These are phyloP conservation scores for Gryllus bimaculatus DNA, from an alignment of 1,140 invertebrate genomes.

Conservation along the genomic window DNA sequence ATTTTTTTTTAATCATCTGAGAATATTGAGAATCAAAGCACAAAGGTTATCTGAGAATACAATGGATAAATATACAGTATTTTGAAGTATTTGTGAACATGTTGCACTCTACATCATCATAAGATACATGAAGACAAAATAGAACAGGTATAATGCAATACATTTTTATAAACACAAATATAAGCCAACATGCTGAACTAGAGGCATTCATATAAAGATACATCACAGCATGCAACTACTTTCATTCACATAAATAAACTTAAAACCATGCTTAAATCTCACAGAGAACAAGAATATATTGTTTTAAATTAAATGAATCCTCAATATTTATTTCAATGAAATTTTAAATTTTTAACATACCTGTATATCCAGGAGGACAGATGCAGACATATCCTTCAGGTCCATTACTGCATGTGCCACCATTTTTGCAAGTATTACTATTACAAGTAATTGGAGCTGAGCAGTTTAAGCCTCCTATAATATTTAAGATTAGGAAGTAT, in stretches of 20 bases:
- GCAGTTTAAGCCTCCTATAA: conserved; percentile 37
- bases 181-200: background rate
- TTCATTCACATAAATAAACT: background rate
- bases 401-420: conserved; percentile 43
- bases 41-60: background rate
- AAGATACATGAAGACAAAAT: background rate
- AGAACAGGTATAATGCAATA: no score
- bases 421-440: conserved; percentile 49
- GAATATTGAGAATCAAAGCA: background rate
- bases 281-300: no score
- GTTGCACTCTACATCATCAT: background rate
- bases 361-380: conserved; percentile 59
- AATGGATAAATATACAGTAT: conserved; percentile 6
- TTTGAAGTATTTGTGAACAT: background rate
- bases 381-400: conserved; percentile 53
- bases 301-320: no score
- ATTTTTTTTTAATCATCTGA: no score
- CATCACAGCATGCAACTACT: background rate
- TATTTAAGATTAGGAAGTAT: background rate
- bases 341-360: conserved; percentile 33
- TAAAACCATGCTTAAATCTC: background rate
- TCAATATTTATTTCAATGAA: no score
- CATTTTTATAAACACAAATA: no score
- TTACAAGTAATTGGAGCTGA: conserved; percentile 46
- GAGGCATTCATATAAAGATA: background rate